A percentile compares a stretch with the other conserved stretches of the same genome.
Evolutionary conservation across 2,113 vertebrate species (phyloP).

Genomic region (Microtus ochrogaster): DNA sequence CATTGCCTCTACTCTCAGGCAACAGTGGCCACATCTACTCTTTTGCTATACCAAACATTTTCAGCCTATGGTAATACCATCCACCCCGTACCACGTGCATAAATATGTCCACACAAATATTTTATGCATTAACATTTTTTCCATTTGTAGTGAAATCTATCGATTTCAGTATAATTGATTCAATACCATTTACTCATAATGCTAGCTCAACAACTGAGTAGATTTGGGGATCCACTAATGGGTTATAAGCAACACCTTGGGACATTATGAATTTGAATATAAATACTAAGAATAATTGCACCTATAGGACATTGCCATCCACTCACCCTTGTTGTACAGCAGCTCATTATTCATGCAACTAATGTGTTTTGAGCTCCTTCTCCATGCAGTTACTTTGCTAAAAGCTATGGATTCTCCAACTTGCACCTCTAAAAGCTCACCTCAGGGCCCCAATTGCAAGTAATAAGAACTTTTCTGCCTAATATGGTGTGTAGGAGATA

Average conservation of each 20-base stretch:
- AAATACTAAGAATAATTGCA: neutral
- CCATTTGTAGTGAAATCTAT: neutral
- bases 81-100: too few species aligned
- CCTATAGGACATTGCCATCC: slow-evolving; percentile 44
- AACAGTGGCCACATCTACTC: neutral
- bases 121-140: neutral
- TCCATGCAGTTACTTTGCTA: neutral
- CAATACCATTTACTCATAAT: slow-evolving; percentile 17
- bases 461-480: neutral
- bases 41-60: neutral
- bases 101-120: neutral
- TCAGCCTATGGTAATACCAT: neutral
- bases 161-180: slow-evolving; percentile 51
- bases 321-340: neutral
- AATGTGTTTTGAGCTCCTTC: slow-evolving; percentile 29
- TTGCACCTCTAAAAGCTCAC: neutral
- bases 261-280: slow-evolving; percentile 37
- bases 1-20: neutral
- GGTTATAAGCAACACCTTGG: slow-evolving; percentile 24
- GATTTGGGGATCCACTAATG: slow-evolving; percentile 34
- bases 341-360: slow-evolving; percentile 25
- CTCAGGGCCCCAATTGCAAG: neutral
- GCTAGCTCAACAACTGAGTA: slow-evolving; percentile 41
- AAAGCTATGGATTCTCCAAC: neutral
- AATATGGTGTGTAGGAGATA: neutral